Conservation (phyloP, 1,140 invertebrate species). For the Calliopsis andreniformis region DNA sequence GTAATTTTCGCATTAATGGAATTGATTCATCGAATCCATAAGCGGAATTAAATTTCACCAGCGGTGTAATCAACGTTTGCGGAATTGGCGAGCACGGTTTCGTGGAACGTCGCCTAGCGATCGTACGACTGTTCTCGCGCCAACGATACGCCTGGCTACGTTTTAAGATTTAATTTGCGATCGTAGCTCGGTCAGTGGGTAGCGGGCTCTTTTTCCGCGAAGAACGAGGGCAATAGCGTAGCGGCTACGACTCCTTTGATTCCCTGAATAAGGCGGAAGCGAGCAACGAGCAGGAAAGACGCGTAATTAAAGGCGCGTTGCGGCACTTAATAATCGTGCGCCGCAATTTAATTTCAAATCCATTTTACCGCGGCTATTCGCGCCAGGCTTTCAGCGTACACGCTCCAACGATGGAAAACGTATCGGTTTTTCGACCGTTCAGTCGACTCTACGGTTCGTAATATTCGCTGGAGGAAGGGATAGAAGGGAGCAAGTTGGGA, state of each 20-base stretch:
- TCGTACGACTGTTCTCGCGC: not conserved
- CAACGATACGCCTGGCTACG: not conserved
- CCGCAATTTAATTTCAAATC: constrained; percentile 56
- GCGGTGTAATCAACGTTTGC: constrained; percentile 7
- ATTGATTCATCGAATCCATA: constrained; percentile 37
- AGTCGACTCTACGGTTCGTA: not conserved
- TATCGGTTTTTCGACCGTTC: constrained; percentile 28
- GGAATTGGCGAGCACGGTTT: no score
- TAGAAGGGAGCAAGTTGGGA: not conserved
- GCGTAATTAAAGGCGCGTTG: constrained; percentile 58
- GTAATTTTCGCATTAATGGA: constrained; percentile 35
- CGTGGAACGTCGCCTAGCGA: not conserved
- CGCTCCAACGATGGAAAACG: not conserved
- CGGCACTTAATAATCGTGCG: constrained; percentile 50
- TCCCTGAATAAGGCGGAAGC: constrained; percentile 14
- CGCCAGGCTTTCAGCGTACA: not conserved
- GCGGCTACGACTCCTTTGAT: constrained; percentile 6
- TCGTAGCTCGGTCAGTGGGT: constrained; percentile 17
- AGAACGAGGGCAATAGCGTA: not conserved
- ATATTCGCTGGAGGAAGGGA: not conserved
- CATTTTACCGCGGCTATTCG: constrained; percentile 33
- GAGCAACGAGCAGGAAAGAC: constrained; percentile 18
- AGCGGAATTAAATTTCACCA: constrained; percentile 17
- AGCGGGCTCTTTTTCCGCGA: not conserved
- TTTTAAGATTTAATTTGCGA: not conserved